Percentiles rank a stretch among this genome's conserved stretches.
Conservation (phyloP, 2,888 invertebrate genomes). For the Apodemia mormo region DNA sequence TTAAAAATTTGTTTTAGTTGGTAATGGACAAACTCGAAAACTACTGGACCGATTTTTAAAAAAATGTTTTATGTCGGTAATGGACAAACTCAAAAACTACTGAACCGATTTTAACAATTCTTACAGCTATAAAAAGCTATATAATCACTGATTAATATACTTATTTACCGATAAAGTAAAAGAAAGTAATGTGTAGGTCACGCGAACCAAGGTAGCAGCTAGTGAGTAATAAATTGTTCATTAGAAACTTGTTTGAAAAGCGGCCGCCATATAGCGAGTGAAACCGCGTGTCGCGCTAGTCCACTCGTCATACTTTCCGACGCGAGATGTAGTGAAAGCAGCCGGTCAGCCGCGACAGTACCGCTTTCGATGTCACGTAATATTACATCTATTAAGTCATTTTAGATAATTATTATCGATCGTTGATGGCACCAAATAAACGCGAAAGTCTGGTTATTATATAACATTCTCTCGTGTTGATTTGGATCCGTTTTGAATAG, state of each 20-base stretch:
- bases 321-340: constrained; percentile 53
- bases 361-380: constrained; percentile 35
- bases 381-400: constrained; percentile 32
- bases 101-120: too few relatives aligned
- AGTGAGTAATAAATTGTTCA: not conserved
- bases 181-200: too few relatives aligned
- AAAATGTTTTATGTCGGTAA: too few relatives aligned
- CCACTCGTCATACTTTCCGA: constrained; percentile 5
- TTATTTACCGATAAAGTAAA: too few relatives aligned
- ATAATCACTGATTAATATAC: too few relatives aligned
- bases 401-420: constrained; percentile 1
- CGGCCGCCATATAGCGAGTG: constrained; percentile 27
- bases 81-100: too few relatives aligned
- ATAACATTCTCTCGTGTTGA: not conserved
- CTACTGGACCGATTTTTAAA: too few relatives aligned
- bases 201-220: too few relatives aligned
- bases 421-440: not conserved
- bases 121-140: too few relatives aligned
- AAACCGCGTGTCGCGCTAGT: constrained; percentile 27
- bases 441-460: not conserved
- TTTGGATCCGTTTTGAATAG: not conserved
- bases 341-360: constrained; percentile 47
- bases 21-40: too few relatives aligned
- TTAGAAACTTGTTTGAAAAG: not conserved
- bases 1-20: too few relatives aligned